Percentiles rank a stretch among this genome's conserved stretches.
phyloP scores from a whole-genome alignment of 1,140 invertebrate species.

The Drosophila nikananu region DNA sequence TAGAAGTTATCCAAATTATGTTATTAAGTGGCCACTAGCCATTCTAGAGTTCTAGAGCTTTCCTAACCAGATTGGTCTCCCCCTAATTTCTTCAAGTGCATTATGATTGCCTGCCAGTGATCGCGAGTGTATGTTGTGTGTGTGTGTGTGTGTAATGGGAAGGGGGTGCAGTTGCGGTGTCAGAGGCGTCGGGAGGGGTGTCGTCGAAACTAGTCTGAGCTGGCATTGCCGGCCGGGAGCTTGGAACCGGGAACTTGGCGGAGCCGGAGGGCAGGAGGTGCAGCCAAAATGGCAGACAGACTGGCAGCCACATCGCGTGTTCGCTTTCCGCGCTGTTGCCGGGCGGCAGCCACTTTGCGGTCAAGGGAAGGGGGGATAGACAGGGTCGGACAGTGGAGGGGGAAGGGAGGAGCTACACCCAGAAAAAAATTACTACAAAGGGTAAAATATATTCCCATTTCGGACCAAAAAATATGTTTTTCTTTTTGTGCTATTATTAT shows the following conservation, averaged over 20 bases:
- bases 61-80: neutral
- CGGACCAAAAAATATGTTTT: neutral
- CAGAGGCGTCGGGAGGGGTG: neutral
- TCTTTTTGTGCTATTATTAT: neutral
- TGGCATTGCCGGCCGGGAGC: conserved; percentile 35
- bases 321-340: conserved; percentile 74
- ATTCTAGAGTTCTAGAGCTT: neutral
- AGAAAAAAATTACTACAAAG: neutral
- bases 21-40: neutral
- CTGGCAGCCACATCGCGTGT: conserved; percentile 72
- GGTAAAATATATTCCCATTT: too few relatives aligned
- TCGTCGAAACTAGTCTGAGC: conserved; percentile 53
- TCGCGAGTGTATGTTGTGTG: conserved; percentile 2
- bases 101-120: conserved; percentile 48
- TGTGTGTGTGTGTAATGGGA: neutral
- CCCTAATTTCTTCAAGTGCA: conserved; percentile 11
- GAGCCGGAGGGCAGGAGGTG: conserved; percentile 33
- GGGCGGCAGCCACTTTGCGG: conserved; percentile 63
- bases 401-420: neutral
- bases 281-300: conserved; percentile 60
- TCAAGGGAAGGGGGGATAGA: conserved; percentile 10
- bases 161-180: conserved; percentile 11
- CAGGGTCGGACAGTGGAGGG: neutral
- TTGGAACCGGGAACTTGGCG: conserved; percentile 10
- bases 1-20: neutral